Evolutionary conservation across 2,113 vertebrate genomes (phyloP).

Genomic region (Halcyon malimbica): DNA sequence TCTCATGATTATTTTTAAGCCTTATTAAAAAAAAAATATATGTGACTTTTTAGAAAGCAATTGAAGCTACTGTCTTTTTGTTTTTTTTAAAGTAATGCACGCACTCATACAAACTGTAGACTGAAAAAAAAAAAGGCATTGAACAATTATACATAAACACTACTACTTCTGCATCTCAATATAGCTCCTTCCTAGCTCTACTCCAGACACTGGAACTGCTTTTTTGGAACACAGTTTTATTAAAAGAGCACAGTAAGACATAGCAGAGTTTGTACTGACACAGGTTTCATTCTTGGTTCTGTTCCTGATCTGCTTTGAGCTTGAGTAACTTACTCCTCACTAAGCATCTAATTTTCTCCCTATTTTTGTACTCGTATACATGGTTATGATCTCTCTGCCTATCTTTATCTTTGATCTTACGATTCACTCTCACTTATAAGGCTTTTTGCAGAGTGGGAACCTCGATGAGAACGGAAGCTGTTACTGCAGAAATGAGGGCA

Average conservation of each 20-base stretch:
- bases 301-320: not conserved
- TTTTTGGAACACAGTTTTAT: not conserved
- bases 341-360: not conserved
- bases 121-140: not conserved
- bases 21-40: not conserved
- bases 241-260: not conserved
- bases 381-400: not conserved
- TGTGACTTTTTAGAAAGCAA: not conserved
- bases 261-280: not conserved
- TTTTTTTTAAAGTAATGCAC: not conserved
- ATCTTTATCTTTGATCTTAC: not conserved
- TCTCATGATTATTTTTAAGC: not conserved
- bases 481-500: not conserved
- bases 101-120: not conserved
- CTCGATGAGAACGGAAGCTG: not conserved
- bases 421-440: not conserved
- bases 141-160: not conserved
- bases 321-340: not conserved
- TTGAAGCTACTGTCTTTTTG: not conserved
- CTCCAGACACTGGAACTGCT: not conserved
- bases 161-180: not conserved
- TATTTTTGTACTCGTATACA: not conserved
- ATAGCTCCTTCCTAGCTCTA: not conserved
- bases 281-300: not conserved
- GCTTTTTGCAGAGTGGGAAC: not conserved